A percentile compares a stretch with the other conserved stretches of the same genome.
Conservation (phyloP, 2,888 invertebrate species). For the Drosophila helvetica region DNA sequence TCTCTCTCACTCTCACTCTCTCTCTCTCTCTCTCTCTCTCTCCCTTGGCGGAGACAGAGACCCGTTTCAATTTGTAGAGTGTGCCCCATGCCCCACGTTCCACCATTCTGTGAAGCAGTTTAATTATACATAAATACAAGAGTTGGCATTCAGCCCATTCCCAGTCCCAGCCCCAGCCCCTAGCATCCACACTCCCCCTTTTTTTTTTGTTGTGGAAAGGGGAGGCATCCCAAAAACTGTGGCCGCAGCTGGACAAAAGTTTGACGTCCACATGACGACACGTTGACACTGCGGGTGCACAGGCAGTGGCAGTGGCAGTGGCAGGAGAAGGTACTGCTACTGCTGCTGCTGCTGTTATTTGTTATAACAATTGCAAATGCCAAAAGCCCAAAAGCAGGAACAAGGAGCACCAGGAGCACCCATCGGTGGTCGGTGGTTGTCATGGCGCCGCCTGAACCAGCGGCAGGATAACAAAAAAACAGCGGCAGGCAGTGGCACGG, state of each 20-base stretch:
- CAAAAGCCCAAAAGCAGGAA: conserved; percentile 55
- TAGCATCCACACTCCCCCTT: not conserved
- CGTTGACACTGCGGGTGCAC: conserved; percentile 48
- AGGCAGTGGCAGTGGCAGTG: not conserved
- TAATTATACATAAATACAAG: conserved; percentile 51
- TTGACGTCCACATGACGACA: conserved; percentile 77
- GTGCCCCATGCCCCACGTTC: conserved; percentile 5
- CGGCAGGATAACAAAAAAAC: conserved; percentile 25
- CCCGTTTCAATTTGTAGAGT: conserved; percentile 54
- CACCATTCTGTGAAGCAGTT: conserved; percentile 42
- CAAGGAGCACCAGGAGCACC: conserved; percentile 44
- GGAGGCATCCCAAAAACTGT: conserved; percentile 20
- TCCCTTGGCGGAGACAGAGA: no score
- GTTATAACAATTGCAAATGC: conserved; percentile 71
- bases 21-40: not conserved
- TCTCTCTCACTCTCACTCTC: not conserved
- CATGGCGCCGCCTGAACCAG: conserved; percentile 24
- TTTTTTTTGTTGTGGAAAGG: not conserved
- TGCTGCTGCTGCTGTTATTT: conserved; percentile 61
- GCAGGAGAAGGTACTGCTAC: not conserved
- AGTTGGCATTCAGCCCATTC: conserved; percentile 29
- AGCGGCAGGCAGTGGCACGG: not conserved
- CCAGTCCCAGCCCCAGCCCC: not conserved
- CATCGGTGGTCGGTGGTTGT: conserved; percentile 8
- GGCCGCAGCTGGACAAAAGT: conserved; percentile 77